Evolutionary conservation across 1,140 invertebrate genomes (phyloP).

Genomic region (Drosophila miranda): DNA sequence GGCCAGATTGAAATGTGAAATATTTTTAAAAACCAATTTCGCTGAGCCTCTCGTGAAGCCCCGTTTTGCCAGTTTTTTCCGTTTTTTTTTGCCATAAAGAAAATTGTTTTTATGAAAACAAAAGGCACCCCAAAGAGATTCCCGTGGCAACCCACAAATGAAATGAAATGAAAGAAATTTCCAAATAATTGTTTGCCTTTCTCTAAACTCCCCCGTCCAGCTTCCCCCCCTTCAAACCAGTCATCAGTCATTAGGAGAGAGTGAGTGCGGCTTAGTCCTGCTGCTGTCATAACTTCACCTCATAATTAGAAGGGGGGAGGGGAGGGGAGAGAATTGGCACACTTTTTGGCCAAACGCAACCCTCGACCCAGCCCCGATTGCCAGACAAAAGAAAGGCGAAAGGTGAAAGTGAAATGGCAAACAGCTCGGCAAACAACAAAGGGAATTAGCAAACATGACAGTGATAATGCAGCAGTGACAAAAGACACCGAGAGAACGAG

Average conservation of each 20-base stretch:
- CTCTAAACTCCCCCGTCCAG: background rate
- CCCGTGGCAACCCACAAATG: conserved; percentile 18
- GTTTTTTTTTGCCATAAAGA: conserved; percentile 52
- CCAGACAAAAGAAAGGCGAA: conserved; percentile 38
- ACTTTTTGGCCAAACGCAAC: conserved; percentile 42
- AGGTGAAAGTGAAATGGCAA: conserved; percentile 68
- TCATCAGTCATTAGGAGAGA: conserved; percentile 22
- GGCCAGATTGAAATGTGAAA: conserved; percentile 78
- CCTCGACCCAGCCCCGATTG: conserved; percentile 31
- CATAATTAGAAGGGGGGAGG: conserved; percentile 56
- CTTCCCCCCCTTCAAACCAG: conserved; percentile 17
- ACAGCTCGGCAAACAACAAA: conserved; percentile 62
- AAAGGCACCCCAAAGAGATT: conserved; percentile 28
- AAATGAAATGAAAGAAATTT: conserved; percentile 42
- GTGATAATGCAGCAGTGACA: conserved; percentile 62
- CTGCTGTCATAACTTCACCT: conserved; percentile 63
- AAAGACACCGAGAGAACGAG: conserved; percentile 14
- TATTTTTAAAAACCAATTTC: conserved; percentile 79
- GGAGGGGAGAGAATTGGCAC: conserved; percentile 49
- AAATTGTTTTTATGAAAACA: conserved; percentile 76
- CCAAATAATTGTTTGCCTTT: conserved; percentile 29
- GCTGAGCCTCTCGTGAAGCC: conserved; percentile 49
- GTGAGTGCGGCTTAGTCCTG: conserved; percentile 26
- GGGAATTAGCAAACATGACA: conserved; percentile 79
- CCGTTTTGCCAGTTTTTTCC: background rate